Evolutionary conservation across 64 coral and sea anemone genomes (phyloP).

Genomic region (Dendronephthya gigantea): DNA sequence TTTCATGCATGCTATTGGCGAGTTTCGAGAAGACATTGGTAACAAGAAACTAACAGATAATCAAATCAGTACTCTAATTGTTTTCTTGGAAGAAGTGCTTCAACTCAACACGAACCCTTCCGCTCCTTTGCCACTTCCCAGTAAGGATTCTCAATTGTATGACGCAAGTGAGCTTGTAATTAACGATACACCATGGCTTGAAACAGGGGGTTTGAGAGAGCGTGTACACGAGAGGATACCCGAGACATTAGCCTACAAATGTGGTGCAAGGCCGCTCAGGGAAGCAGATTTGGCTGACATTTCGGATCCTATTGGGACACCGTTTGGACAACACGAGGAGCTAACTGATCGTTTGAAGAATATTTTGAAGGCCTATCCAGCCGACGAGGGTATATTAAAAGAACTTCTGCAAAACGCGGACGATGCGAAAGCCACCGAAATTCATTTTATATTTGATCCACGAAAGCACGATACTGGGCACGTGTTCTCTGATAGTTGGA

Average conservation of each 20-base stretch:
- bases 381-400: neutral
- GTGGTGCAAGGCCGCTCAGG: neutral
- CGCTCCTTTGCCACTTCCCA: neutral
- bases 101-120: neutral
- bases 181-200: neutral
- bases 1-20: neutral
- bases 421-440: neutral
- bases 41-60: neutral
- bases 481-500: neutral
- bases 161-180: neutral
- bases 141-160: neutral
- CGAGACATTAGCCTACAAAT: neutral
- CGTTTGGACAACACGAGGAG: neutral
- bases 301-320: conserved; percentile 16
- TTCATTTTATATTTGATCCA: neutral
- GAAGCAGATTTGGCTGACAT: neutral
- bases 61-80: neutral
- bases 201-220: neutral
- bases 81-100: neutral
- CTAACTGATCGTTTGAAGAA: neutral
- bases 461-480: neutral
- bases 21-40: neutral
- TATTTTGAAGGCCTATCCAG: neutral
- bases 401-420: neutral
- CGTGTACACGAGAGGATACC: neutral